These are phyloP conservation scores for Urocolius indicus DNA, from an alignment of 2,113 vertebrate genomes.

Conservation along the genomic window DNA sequence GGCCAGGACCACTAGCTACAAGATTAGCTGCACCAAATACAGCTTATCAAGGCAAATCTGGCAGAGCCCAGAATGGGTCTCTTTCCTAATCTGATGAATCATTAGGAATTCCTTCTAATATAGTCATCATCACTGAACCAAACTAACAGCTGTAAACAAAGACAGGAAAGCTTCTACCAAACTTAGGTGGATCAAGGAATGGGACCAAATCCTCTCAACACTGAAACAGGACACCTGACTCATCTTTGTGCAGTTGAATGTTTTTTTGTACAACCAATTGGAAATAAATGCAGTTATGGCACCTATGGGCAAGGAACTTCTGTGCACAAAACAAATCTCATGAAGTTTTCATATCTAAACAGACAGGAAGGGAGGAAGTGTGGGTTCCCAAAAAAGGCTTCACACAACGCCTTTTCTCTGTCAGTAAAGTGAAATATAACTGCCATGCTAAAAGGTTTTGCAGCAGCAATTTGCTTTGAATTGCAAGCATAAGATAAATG, in stretches of 20 bases:
- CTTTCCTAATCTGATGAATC: not conserved
- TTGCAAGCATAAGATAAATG: slow-evolving; percentile 63
- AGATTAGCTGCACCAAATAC: fast-evolving
- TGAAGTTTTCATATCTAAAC: slow-evolving; percentile 42
- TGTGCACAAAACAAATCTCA: not conserved
- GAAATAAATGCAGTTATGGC: not conserved
- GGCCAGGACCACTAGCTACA: not conserved
- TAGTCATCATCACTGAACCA: not conserved
- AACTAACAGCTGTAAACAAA: not conserved
- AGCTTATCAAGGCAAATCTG: not conserved
- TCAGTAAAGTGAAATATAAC: slow-evolving; percentile 61
- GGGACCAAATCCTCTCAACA: not conserved
- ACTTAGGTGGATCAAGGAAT: not conserved
- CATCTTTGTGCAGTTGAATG: not conserved
- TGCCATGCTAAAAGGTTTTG: slow-evolving; percentile 65
- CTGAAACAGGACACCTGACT: not conserved
- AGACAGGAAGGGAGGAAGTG: slow-evolving; percentile 32
- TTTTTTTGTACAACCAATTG: not conserved
- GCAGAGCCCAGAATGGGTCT: not conserved
- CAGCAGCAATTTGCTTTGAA: slow-evolving; percentile 67
- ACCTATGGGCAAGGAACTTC: not conserved
- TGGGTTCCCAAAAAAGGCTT: slow-evolving; percentile 53
- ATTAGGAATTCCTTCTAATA: not conserved
- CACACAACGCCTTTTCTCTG: slow-evolving; percentile 60
- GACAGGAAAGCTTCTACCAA: not conserved